phyloP scores from a whole-genome alignment of 2,797 vertebrate genomes.

The Mycteria americana region DNA sequence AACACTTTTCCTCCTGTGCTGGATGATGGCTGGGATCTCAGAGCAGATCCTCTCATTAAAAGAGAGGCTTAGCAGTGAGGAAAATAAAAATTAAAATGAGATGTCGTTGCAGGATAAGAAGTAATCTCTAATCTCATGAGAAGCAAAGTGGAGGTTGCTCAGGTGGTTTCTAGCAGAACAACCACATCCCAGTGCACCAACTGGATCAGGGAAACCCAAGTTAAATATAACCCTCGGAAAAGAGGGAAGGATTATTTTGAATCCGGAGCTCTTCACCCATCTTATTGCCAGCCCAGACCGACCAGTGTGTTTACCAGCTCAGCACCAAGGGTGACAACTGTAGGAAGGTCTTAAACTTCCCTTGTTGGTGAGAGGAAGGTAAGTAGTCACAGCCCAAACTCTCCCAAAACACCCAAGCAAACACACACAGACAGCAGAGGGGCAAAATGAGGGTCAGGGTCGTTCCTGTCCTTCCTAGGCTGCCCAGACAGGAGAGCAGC shows the following conservation, averaged over 20 bases:
- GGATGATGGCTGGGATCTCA: neutral
- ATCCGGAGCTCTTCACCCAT: neutral
- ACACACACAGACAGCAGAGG: rapidly evolving
- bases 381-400: neutral
- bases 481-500: neutral
- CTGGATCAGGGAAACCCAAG: neutral
- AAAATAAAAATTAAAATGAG: neutral
- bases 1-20: neutral
- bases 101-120: neutral
- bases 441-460: rapidly evolving
- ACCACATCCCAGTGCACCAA: neutral
- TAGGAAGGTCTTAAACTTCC: neutral
- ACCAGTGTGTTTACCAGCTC: rapidly evolving
- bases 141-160: neutral
- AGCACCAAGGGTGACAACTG: neutral
- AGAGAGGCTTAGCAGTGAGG: neutral
- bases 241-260: neutral
- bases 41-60: neutral
- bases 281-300: neutral
- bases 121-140: neutral
- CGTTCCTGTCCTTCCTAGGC: rapidly evolving
- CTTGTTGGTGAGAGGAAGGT: neutral
- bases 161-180: neutral
- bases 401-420: neutral
- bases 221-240: neutral